Evolutionary conservation across 2,797 vertebrate species (phyloP).

Genomic region (Hylomyscus alleni): DNA sequence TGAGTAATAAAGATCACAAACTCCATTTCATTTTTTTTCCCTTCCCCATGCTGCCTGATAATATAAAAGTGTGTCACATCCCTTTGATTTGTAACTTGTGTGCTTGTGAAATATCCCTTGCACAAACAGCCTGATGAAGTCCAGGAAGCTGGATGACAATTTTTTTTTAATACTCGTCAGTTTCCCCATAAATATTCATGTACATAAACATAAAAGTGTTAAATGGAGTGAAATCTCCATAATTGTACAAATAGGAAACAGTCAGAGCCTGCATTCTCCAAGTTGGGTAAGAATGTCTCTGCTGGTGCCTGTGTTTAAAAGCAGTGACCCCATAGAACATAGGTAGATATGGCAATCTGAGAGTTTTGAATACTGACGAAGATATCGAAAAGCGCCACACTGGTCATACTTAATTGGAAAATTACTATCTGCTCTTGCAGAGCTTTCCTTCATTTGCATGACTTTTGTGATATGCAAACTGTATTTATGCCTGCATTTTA

Average conservation of each 20-base stretch:
- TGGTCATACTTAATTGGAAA: constrained; percentile 87
- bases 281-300: constrained; percentile 77
- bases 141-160: constrained; percentile 54
- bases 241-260: constrained; percentile 81
- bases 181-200: constrained; percentile 80
- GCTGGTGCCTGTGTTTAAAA: constrained; percentile 75
- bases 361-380: constrained; percentile 80
- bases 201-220: constrained; percentile 77
- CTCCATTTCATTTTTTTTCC: constrained; percentile 83
- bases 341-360: constrained; percentile 80
- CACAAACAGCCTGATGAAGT: constrained; percentile 78
- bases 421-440: constrained; percentile 83
- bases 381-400: constrained; percentile 85
- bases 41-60: constrained; percentile 72
- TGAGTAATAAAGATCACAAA: constrained; percentile 86
- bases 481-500: constrained; percentile 83
- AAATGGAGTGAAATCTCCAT: constrained; percentile 79
- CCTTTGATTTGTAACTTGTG: constrained; percentile 82
- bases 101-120: constrained; percentile 82
- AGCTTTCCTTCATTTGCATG: constrained; percentile 85
- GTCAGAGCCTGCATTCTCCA: constrained; percentile 73
- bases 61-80: constrained; percentile 79
- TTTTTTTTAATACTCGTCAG: constrained; percentile 59
- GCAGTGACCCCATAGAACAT: constrained; percentile 77
- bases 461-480: constrained; percentile 83